phyloP scores from a whole-genome alignment of 2,888 invertebrate species.

The Melipona beecheii region DNA sequence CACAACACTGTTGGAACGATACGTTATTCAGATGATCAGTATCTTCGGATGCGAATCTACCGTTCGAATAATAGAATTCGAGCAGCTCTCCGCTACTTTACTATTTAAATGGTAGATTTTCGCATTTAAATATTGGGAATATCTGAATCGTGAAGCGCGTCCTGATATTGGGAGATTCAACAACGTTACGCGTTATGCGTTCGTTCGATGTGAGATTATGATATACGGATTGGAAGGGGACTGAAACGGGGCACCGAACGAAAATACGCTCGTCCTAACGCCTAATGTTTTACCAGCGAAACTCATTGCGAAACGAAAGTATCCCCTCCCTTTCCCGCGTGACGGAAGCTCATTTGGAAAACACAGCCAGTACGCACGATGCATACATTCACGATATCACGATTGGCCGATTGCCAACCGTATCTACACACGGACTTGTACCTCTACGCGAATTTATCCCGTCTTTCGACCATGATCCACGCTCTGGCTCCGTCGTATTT shows the following conservation, averaged over 20 bases:
- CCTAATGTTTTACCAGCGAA: constrained; percentile 9
- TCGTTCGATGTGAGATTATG: neutral
- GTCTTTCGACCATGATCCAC: constrained; percentile 30
- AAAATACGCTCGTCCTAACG: neutral
- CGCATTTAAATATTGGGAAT: too few species aligned
- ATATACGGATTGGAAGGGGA: neutral
- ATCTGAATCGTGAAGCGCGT: too few species aligned
- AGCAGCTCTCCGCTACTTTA: too few species aligned
- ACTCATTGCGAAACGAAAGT: constrained; percentile 46
- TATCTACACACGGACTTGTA: constrained; percentile 34
- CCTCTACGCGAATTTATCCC: constrained; percentile 39
- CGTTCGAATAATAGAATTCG: too few species aligned
- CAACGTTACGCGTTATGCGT: too few species aligned
- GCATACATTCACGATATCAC: constrained; percentile 61
- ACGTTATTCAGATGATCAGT: too few species aligned
- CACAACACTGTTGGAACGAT: too few species aligned
- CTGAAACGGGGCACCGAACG: neutral
- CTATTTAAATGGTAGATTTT: too few species aligned
- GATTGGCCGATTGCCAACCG: constrained; percentile 53
- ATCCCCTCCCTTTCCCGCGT: neutral
- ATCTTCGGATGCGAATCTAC: too few species aligned
- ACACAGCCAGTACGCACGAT: constrained; percentile 55
- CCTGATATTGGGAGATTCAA: too few species aligned
- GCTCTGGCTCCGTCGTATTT: constrained; percentile 3
- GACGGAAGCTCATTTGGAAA: constrained; percentile 52